Evolutionary conservation across 2,888 invertebrate species (phyloP).

Genomic region (Lasioglossum figueresi): DNA sequence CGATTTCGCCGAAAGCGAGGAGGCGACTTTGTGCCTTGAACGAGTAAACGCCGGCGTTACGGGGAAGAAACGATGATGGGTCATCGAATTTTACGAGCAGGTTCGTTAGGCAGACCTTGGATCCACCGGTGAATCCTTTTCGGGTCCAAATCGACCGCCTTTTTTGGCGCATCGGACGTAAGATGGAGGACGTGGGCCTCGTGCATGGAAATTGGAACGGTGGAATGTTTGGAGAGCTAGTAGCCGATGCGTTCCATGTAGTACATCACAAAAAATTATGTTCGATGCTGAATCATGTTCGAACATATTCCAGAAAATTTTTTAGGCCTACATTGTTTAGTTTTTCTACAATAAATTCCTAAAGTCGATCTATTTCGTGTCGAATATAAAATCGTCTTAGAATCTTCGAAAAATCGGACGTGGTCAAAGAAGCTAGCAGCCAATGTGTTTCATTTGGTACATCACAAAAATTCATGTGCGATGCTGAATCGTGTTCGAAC

Average conservation of each 20-base stretch:
- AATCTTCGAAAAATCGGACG: too few species aligned
- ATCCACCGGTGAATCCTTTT: neutral
- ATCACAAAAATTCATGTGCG: neutral
- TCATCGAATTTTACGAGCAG: conserved; percentile 1
- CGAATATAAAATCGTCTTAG: neutral
- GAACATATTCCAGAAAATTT: neutral
- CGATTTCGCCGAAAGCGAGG: conserved; percentile 63
- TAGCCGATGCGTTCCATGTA: neutral
- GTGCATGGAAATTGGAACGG: neutral
- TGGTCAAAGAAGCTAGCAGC: neutral
- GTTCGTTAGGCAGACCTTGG: neutral
- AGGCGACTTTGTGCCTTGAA: conserved; percentile 25
- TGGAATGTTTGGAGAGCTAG: neutral
- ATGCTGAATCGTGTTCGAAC: neutral
- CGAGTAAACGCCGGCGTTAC: conserved; percentile 6
- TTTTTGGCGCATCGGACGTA: neutral
- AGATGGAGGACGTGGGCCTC: neutral
- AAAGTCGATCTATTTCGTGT: too few species aligned
- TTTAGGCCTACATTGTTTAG: too few species aligned
- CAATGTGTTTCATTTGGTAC: neutral
- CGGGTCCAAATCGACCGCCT: neutral
- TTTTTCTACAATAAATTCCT: too few species aligned
- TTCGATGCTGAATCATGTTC: neutral
- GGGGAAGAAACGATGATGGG: neutral
- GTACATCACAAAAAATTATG: neutral